A percentile compares a stretch with the other conserved stretches of the same genome.
phyloP scores from a whole-genome alignment of 2,113 vertebrate species.

The Odontophorus gujanensis region DNA sequence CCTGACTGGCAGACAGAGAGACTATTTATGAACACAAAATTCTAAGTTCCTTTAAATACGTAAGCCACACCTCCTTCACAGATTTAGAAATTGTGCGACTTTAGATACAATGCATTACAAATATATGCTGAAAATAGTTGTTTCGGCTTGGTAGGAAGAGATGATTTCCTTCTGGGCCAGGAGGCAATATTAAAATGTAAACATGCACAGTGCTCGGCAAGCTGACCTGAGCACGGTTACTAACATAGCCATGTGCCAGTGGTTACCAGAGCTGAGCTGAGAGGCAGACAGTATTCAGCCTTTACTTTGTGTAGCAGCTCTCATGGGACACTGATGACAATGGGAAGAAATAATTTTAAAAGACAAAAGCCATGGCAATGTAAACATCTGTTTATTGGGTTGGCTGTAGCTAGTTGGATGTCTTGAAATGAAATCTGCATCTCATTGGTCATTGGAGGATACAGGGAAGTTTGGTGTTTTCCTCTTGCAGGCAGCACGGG shows the following conservation, averaged over 20 bases:
- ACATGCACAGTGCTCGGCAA: not conserved
- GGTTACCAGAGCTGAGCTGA: not conserved
- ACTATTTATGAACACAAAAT: not conserved
- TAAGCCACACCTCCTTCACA: not conserved
- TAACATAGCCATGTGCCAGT: rapidly evolving
- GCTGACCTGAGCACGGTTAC: not conserved
- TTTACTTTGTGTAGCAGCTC: not conserved
- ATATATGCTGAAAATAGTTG: not conserved
- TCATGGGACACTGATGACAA: not conserved
- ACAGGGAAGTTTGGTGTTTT: not conserved
- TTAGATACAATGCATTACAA: not conserved
- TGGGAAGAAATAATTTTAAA: not conserved
- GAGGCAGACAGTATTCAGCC: not conserved
- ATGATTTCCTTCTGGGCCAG: not conserved
- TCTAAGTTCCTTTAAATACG: not conserved
- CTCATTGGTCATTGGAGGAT: not conserved
- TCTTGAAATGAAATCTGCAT: not conserved
- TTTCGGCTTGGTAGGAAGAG: not conserved
- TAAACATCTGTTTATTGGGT: not conserved
- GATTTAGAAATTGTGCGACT: not conserved
- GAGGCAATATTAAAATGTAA: not conserved
- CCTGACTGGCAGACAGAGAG: constrained; percentile 9
- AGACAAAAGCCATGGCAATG: not conserved
- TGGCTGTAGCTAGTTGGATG: not conserved
- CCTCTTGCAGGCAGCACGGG: not conserved